phyloP scores from a whole-genome alignment of 2,888 invertebrate genomes.

The Netelia fuscicornis region DNA sequence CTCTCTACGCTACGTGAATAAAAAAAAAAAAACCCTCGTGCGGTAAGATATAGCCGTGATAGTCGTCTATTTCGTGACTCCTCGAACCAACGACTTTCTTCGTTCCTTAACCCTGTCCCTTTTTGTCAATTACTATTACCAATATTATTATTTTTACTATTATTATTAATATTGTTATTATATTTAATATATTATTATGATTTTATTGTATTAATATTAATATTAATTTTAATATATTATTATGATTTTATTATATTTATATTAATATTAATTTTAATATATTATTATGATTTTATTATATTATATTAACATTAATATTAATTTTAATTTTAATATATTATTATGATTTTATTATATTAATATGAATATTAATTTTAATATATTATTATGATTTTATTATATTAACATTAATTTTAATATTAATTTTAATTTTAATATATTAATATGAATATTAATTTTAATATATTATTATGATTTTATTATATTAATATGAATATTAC shows the following conservation, averaged over 20 bases:
- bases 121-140: conserved; percentile 18
- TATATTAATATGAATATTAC: neutral
- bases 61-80: conserved; percentile 68
- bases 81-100: conserved; percentile 72
- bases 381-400: no score
- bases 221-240: no score
- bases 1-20: conserved; percentile 57
- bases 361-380: no score
- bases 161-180: neutral
- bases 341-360: no score
- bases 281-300: no score
- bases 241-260: no score
- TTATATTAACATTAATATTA: no score
- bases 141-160: neutral
- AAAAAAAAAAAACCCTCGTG: conserved; percentile 68
- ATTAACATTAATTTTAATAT: no score
- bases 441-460: neutral
- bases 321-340: no score
- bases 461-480: neutral
- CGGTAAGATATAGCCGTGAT: conserved; percentile 75
- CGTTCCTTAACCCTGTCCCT: conserved; percentile 16
- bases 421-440: neutral
- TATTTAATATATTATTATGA: neutral
- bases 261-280: no score
- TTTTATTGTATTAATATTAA: no score